Evolutionary conservation across 2,113 vertebrate genomes (phyloP).

Genomic region (Cyprinodon tularosa): DNA sequence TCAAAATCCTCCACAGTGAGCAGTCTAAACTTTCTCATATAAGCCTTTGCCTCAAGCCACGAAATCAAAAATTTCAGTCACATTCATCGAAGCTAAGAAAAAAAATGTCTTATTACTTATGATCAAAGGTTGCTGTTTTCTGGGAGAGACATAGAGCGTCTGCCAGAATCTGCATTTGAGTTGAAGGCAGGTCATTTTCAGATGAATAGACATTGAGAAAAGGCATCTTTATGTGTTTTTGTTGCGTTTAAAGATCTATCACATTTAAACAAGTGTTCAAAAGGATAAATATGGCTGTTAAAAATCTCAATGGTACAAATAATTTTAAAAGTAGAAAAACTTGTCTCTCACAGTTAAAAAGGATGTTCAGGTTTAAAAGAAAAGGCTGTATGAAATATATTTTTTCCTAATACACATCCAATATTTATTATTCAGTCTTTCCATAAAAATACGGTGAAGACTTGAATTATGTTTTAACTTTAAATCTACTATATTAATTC

Average conservation of each 20-base stretch:
- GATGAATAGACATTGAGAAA: slow-evolving; percentile 43
- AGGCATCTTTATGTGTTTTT: slow-evolving; percentile 25
- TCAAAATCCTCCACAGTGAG: slow-evolving; percentile 63
- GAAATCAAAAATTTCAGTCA: slow-evolving; percentile 72
- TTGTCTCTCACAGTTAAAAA: background rate
- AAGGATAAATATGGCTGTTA: slow-evolving; percentile 21
- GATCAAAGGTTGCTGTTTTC: slow-evolving; percentile 76
- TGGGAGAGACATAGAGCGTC: slow-evolving; percentile 58
- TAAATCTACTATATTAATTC: too few species aligned
- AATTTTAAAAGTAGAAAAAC: background rate
- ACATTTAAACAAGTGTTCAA: slow-evolving; percentile 48
- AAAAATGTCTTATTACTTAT: slow-evolving; percentile 68
- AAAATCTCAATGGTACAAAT: slow-evolving; percentile 16
- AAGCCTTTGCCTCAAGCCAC: slow-evolving; percentile 65
- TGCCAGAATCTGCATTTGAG: slow-evolving; percentile 65
- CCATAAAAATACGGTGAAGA: background rate
- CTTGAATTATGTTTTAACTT: too few species aligned
- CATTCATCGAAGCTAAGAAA: slow-evolving; percentile 54
- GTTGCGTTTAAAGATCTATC: slow-evolving; percentile 28
- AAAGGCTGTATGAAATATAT: background rate
- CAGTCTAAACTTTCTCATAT: slow-evolving; percentile 70
- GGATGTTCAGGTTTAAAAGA: background rate
- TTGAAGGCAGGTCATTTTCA: slow-evolving; percentile 62
- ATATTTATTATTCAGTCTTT: background rate
- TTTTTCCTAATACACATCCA: background rate